Percentiles rank a stretch among this genome's conserved stretches.
Evolutionary conservation across 1,140 invertebrate species (phyloP).

Genomic region (Macrobrachium rosenbergii): DNA sequence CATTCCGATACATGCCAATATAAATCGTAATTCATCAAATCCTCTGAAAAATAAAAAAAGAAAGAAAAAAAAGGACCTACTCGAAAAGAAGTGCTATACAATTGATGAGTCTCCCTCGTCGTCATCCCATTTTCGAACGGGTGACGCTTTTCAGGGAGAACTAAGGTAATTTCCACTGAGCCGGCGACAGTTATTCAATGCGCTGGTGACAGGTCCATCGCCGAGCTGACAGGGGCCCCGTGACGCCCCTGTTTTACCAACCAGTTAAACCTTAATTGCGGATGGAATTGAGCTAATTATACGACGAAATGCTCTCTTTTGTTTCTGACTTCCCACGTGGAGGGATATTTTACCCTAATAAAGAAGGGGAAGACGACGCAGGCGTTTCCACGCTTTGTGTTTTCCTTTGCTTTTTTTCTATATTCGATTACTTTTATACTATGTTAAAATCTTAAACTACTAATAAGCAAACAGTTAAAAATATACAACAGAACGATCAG

Average conservation of each 20-base stretch:
- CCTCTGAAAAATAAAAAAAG: background rate
- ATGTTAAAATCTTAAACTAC: no score
- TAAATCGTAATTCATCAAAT: background rate
- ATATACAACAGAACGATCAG: no score
- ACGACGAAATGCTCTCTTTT: constrained; percentile 46
- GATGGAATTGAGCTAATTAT: constrained; percentile 55
- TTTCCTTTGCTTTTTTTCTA: no score
- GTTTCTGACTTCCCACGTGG: no score
- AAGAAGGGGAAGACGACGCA: no score
- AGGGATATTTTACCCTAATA: no score
- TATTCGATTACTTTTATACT: no score
- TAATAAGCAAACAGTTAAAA: no score
- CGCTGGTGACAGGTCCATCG: constrained; percentile 42
- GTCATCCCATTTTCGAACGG: constrained; percentile 13
- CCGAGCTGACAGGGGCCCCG: constrained; percentile 39
- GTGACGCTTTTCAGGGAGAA: constrained; percentile 44
- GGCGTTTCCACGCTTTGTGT: no score
- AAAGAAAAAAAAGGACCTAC: background rate
- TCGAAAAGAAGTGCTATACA: background rate
- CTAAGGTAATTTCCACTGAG: constrained; percentile 56
- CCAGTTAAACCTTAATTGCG: constrained; percentile 57
- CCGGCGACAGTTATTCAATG: constrained; percentile 51
- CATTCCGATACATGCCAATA: no score
- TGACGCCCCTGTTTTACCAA: constrained; percentile 55
- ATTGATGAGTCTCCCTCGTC: background rate